phyloP scores from a whole-genome alignment of 2,888 invertebrate species.

The Acronicta leporina region DNA sequence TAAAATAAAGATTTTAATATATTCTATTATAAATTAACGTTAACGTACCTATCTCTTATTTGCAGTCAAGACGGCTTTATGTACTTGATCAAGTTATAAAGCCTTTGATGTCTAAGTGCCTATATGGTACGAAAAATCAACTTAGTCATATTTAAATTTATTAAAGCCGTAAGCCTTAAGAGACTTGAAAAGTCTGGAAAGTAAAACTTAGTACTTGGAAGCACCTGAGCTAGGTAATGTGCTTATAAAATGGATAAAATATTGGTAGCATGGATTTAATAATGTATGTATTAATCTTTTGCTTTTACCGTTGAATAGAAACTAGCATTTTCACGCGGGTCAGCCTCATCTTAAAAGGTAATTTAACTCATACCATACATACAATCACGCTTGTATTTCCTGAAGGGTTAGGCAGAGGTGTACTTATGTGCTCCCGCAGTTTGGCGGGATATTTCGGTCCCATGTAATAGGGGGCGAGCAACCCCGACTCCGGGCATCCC shows the following conservation, averaged over 20 bases:
- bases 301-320: background rate
- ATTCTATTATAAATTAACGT: no score
- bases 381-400: no score
- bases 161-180: background rate
- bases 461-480: no score
- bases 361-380: no score
- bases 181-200: slow-evolving; percentile 26
- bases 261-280: slow-evolving; percentile 4
- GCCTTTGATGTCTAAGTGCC: background rate
- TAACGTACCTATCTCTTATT: background rate
- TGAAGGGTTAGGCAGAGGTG: no score
- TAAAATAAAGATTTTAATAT: no score
- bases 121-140: background rate
- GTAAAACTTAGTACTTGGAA: slow-evolving; percentile 9
- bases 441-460: no score
- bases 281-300: slow-evolving; percentile 4
- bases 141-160: slow-evolving; percentile 2
- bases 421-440: no score
- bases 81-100: no score
- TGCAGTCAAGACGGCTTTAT: background rate
- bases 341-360: no score
- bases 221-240: slow-evolving; percentile 19
- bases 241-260: slow-evolving; percentile 21
- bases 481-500: no score
- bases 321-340: background rate